phyloP scores from a whole-genome alignment of 1,140 invertebrate genomes.

The Brachionus manjavacas region DNA sequence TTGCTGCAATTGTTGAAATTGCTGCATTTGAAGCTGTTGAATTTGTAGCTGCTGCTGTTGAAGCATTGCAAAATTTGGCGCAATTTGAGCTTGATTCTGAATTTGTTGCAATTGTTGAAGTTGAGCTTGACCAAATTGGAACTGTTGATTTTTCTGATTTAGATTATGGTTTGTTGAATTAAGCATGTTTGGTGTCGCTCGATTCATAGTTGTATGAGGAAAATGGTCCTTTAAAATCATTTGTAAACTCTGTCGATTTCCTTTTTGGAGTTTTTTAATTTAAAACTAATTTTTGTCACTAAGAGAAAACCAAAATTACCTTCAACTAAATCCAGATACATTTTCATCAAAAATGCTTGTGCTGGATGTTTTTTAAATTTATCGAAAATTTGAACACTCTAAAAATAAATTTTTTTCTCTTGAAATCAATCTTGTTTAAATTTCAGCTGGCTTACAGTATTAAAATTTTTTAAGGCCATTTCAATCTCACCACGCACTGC shows the following conservation, averaged over 20 bases:
- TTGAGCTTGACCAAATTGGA: not conserved
- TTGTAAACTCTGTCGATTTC: conserved; percentile 33
- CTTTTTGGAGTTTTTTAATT: not conserved
- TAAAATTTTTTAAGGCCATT: conserved; percentile 68
- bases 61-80: not conserved
- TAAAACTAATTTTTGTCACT: not conserved
- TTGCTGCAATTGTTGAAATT: not conserved
- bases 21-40: conserved; percentile 16
- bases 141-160: conserved; percentile 11
- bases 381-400: conserved; percentile 61
- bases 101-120: conserved; percentile 1
- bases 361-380: conserved; percentile 50
- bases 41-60: not conserved
- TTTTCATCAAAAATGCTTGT: conserved; percentile 55
- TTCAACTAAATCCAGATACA: conserved; percentile 56
- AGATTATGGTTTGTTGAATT: not conserved
- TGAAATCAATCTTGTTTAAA: not conserved
- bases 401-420: conserved; percentile 40
- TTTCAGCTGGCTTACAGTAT: conserved; percentile 60
- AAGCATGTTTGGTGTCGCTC: not conserved
- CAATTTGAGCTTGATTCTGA: not conserved
- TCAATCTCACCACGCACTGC: conserved; percentile 71
- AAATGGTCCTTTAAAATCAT: conserved; percentile 41
- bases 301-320: conserved; percentile 49
- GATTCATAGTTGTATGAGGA: conserved; percentile 33